Percentiles rank a stretch among this genome's conserved stretches.
Evolutionary conservation across 1,140 invertebrate species (phyloP).

Genomic region (Drosophila oshimai): DNA sequence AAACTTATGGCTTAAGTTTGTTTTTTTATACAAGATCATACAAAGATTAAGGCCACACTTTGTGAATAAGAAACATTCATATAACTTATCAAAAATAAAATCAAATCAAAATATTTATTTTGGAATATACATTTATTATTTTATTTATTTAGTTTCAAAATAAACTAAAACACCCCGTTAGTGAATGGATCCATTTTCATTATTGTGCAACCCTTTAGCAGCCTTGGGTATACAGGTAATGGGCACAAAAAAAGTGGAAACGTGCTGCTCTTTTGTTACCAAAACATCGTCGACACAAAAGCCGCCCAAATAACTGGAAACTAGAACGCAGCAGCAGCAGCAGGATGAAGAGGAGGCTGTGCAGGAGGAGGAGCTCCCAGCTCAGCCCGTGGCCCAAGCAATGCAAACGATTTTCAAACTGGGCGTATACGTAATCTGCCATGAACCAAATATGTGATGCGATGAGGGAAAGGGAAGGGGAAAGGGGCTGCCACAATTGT

Average conservation of each 20-base stretch:
- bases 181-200: constrained; percentile 2
- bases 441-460: constrained; percentile 72
- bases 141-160: no score
- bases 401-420: constrained; percentile 75
- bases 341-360: constrained; percentile 7
- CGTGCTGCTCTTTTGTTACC: constrained; percentile 62
- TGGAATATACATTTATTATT: no score
- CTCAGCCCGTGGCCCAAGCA: constrained; percentile 25
- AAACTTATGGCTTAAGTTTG: no score
- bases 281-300: constrained; percentile 60
- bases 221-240: constrained; percentile 29
- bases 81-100: no score
- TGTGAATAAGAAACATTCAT: no score
- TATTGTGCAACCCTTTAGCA: not conserved
- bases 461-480: constrained; percentile 1
- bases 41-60: no score
- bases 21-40: no score
- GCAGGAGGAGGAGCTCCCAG: not conserved
- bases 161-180: constrained; percentile 7
- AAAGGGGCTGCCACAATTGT: constrained; percentile 22
- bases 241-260: constrained; percentile 47
- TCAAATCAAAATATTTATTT: no score
- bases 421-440: constrained; percentile 75
- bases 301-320: constrained; percentile 66
- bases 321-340: constrained; percentile 43